Evolutionary conservation across 2,113 vertebrate genomes (phyloP), one percentile per base, ranked within the genome.

Genomic region (Sporophila hypoxantha): DNA sequence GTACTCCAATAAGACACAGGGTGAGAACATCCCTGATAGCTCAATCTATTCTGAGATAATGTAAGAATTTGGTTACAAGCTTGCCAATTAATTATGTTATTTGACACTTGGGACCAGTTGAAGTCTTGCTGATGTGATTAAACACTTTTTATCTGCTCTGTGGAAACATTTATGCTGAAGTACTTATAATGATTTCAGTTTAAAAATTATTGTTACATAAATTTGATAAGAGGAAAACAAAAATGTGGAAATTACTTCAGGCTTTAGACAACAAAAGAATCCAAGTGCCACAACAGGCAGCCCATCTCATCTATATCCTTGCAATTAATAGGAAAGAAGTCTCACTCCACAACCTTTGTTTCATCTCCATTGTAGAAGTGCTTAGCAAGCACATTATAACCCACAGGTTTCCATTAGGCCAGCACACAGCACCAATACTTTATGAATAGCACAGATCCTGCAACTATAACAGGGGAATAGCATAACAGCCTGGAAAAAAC

Each of bases 351-450:
- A 36, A 79, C 76, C 88, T 32, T 73, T 62, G 3, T 90, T 94
- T 91, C 87, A 87, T 68, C 49, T 79, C 85, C 56, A 53, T 20
- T 30, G 56, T 57, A 74, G 18, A 93, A 95, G 67, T 78, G 85
- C 87, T 95, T 92, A 94, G 84, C 70, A 91, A 94, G 73, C 82
- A 91, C 78, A 66, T 95, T 85, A 91, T 64, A 84, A 80, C 53
- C 76, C 76, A 81, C 68, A 52, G 66, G 52, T 93, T 93, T 89
- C 70, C 2, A 0, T 76, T 52, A 85, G 30, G 88, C 83, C 67
- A 93, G 86, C 47, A 61, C 27, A 75, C 57, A 76, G 87, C 94
- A 93, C 77, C 84, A 91, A 74, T 16, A 77, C 36, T 70, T 89
- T 83, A 67, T 29, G 79, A 92, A 89, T 82, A 87, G 79, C 81